A percentile compares a stretch with the other conserved stretches of the same genome.
These are phyloP conservation scores for Tenebrosternarchus preto DNA, from an alignment of 2,113 vertebrate species.

Conservation along the genomic window DNA sequence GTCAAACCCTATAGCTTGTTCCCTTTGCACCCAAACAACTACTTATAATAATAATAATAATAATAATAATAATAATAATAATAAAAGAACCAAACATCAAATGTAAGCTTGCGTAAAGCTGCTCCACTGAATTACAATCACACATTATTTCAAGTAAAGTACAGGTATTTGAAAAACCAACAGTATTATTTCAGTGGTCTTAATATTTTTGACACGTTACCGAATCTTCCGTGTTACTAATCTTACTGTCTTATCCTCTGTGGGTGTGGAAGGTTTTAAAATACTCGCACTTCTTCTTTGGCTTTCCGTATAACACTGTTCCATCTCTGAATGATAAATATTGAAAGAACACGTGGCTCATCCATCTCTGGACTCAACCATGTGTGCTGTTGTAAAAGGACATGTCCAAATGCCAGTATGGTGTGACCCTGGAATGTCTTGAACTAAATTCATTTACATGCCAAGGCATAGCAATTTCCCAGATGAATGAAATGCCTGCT, in stretches of 20 bases:
- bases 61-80: too few species aligned
- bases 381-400: slow-evolving; percentile 28
- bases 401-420: slow-evolving; percentile 7
- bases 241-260: background rate
- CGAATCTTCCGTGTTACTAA: background rate
- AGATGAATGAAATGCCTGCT: slow-evolving; percentile 42
- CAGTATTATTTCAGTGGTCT: background rate
- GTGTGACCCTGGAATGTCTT: slow-evolving; percentile 25
- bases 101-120: too few species aligned
- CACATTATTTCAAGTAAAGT: background rate
- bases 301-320: slow-evolving; percentile 30
- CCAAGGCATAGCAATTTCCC: slow-evolving; percentile 32
- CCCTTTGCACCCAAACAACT: too few species aligned
- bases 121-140: too few species aligned
- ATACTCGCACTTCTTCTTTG: slow-evolving; percentile 27
- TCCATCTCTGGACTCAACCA: slow-evolving; percentile 29
- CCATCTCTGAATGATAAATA: slow-evolving; percentile 46
- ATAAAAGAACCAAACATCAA: too few species aligned
- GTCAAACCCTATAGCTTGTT: too few species aligned
- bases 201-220: background rate
- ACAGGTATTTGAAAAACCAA: background rate
- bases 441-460: slow-evolving; percentile 48
- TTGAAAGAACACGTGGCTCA: slow-evolving; percentile 44
- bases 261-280: slow-evolving; percentile 23
- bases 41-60: too few species aligned